Evolutionary conservation across 1,140 invertebrate genomes (phyloP), one percentile per base, ranked within the genome.

Genomic region (Ips nitidus): DNA sequence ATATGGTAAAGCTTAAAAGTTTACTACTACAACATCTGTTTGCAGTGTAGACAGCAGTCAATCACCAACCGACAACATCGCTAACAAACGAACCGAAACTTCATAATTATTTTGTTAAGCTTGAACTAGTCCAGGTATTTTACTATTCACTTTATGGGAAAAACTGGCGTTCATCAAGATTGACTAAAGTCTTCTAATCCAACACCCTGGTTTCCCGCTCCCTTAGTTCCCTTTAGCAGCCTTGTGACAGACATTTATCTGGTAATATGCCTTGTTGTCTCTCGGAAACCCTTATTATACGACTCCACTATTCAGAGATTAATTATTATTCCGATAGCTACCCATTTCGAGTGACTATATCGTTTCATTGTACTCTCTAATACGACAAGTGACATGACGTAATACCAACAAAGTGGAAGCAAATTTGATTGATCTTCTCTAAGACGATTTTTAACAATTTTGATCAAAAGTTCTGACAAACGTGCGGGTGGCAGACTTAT

Each of bases 311-410:
- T 66, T 58, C 41, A 7, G 53, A 66, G 64, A 66, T 66, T 66
- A 66, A 66, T 66, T 66, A 65, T 65, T 65, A 66, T 58, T 66
- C 53, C 55, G 55, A 66, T 66, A 66, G 53, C 64, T 66, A 66
- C 55, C 64, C 55, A 58, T 47, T 66, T 52, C 41, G 55, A 45
- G 64, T 58, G 55, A 39, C 64, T 58, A 7, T 40, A 66, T 66
- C 64, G 52, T 8, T 66, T 57, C 64, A 58, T 66, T 66, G 64
- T 66, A 66, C 36, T 43, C 7, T 43, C 42, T 66, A 66, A 66
- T 66, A 37, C 64, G 64, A 66, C 64, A 66, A 66, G 41, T 66
- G 38, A 66, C 64, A 66, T 66, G 64, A 66, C 64, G 53, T 58
- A 66, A 66, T 66, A 41, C 53, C 64, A 50, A 66, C 53, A 58